A percentile compares a stretch with the other conserved stretches of the same genome.
These are phyloP conservation scores for Pseudobourletiella spinata DNA, from an alignment of 1,140 invertebrate species.

Conservation along the genomic window DNA sequence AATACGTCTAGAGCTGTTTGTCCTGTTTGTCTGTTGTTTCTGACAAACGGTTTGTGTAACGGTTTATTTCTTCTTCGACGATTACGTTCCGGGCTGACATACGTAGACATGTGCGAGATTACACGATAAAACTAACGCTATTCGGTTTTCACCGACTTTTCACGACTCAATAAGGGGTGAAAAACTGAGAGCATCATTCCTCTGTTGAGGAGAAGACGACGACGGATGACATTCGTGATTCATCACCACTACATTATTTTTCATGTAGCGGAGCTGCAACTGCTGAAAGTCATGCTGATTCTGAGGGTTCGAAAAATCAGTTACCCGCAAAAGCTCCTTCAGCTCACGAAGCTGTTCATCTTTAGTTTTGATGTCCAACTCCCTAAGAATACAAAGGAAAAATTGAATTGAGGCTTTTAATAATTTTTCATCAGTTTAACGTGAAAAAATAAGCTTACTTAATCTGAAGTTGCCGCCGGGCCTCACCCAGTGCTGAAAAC, in stretches of 20 bases:
- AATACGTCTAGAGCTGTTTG: too few relatives aligned
- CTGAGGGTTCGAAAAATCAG: slow-evolving; percentile 28
- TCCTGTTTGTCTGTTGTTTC: too few relatives aligned
- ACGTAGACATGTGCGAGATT: too few relatives aligned
- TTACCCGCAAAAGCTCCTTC: slow-evolving; percentile 22
- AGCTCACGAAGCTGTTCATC: slow-evolving; percentile 30
- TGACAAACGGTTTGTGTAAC: too few relatives aligned
- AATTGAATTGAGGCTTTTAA: neutral
- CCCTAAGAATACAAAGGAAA: slow-evolving; percentile 14
- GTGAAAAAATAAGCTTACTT: slow-evolving; percentile 53
- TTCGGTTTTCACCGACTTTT: too few relatives aligned
- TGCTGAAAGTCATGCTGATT: slow-evolving; percentile 11
- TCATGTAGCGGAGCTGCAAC: slow-evolving; percentile 9
- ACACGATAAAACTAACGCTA: too few relatives aligned
- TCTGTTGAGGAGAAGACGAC: slow-evolving; percentile 15
- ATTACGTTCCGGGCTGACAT: too few relatives aligned
- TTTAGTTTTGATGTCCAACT: slow-evolving; percentile 29
- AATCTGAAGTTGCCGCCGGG: slow-evolving; percentile 84
- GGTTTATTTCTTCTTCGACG: too few relatives aligned
- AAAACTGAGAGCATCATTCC: slow-evolving; percentile 26
- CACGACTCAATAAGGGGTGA: slow-evolving; percentile 33
- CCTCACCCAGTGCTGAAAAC: slow-evolving; percentile 90
- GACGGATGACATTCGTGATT: slow-evolving; percentile 13
- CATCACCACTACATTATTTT: slow-evolving; percentile 12
- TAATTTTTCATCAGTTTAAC: neutral